phyloP scores from a whole-genome alignment of 2,888 invertebrate genomes.

The Eupithecia insigniata region DNA sequence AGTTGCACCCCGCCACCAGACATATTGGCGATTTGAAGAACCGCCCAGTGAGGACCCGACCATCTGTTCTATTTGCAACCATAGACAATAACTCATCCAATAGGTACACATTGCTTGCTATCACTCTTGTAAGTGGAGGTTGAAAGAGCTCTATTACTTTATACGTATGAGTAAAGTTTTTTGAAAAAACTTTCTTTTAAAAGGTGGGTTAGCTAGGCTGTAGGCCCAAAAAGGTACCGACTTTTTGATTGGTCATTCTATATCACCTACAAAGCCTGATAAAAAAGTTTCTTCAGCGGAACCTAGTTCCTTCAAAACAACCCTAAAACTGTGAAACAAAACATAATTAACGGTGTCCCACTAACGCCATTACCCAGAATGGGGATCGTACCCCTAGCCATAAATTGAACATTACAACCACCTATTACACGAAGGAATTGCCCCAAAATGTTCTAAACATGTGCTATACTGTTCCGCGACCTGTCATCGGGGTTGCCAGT shows the following conservation, averaged over 20 bases:
- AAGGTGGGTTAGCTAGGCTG: background rate
- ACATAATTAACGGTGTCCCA: conserved; percentile 26
- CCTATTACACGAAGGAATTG: conserved; percentile 81
- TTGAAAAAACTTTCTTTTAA: background rate
- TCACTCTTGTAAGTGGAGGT: background rate
- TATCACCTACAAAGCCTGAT: background rate
- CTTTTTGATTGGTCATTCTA: background rate
- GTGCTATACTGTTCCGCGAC: conserved; percentile 76
- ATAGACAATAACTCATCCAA: conserved; percentile 8
- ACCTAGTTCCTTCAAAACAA: background rate
- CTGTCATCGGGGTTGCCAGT: conserved; percentile 81
- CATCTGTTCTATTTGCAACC: conserved; percentile 43
- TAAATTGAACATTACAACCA: conserved; percentile 82
- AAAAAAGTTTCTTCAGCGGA: background rate
- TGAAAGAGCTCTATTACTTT: background rate
- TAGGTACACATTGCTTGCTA: background rate
- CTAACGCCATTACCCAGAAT: conserved; percentile 56
- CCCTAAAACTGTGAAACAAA: conserved; percentile 15
- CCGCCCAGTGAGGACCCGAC: conserved; percentile 43
- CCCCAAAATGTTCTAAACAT: conserved; percentile 82
- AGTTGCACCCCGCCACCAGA: conserved; percentile 51
- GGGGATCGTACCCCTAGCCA: conserved; percentile 65
- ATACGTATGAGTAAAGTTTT: no score
- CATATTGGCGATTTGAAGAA: conserved; percentile 56
- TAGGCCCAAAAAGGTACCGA: background rate